phyloP scores from a whole-genome alignment of 2,113 vertebrate species.

The Desmodus rotundus region DNA sequence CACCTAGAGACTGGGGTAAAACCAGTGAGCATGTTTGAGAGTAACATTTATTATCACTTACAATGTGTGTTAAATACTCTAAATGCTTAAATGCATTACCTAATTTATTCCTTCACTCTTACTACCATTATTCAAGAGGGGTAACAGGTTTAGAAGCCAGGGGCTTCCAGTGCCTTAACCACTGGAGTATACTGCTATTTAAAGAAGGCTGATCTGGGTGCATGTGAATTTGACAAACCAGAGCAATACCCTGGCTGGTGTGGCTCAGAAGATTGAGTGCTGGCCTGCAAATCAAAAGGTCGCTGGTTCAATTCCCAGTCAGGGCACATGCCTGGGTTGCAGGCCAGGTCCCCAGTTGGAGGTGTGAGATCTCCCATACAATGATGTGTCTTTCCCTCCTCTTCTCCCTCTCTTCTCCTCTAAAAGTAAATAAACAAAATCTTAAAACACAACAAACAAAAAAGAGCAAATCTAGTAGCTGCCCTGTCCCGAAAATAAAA shows the following conservation, averaged over 20 bases:
- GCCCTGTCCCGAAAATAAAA: background rate
- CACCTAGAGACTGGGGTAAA: background rate
- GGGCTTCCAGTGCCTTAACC: too few species aligned
- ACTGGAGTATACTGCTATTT: background rate
- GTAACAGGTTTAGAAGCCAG: background rate
- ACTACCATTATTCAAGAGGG: constrained; percentile 16
- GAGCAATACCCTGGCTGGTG: background rate
- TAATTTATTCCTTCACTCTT: background rate
- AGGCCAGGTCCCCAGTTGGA: too few species aligned
- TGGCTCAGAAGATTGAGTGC: too few species aligned
- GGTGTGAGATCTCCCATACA: too few species aligned
- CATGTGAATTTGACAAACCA: constrained; percentile 49
- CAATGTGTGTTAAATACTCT: background rate
- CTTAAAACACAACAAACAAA: too few species aligned
- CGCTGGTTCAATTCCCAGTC: too few species aligned
- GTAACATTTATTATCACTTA: background rate
- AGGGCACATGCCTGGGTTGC: too few species aligned
- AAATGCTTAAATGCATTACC: background rate
- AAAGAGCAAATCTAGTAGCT: background rate
- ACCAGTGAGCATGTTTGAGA: background rate
- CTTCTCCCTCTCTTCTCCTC: too few species aligned
- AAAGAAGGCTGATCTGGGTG: background rate
- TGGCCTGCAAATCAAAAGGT: too few species aligned
- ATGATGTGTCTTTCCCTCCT: too few species aligned
- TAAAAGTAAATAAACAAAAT: too few species aligned